phyloP scores from a whole-genome alignment of 2,888 invertebrate species.

The Eurytoma californica region DNA sequence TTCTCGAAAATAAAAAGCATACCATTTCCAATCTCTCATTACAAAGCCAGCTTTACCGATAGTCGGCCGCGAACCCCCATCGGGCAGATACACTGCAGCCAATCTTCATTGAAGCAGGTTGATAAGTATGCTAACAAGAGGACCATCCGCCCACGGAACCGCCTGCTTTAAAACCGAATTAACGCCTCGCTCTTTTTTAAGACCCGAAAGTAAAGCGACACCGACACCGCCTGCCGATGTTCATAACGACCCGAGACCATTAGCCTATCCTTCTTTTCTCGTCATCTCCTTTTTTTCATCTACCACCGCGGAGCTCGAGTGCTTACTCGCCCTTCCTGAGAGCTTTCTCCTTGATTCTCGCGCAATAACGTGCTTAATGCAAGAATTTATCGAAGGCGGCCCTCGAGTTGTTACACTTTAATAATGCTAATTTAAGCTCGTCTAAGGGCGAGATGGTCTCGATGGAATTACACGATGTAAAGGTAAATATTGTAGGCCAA shows the following conservation, averaged over 20 bases:
- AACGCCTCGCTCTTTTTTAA: conserved; percentile 65
- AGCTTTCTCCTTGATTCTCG: conserved; percentile 16
- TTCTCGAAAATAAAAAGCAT: too few relatives aligned
- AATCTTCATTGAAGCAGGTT: conserved; percentile 69
- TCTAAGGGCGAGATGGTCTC: too few relatives aligned
- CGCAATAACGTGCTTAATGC: conserved; percentile 20
- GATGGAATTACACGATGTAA: too few relatives aligned
- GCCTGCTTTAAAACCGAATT: conserved; percentile 66
- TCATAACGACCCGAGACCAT: conserved; percentile 68
- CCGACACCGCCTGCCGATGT: conserved; percentile 68
- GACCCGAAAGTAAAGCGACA: conserved; percentile 59
- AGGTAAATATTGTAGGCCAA: too few relatives aligned
- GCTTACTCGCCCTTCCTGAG: conserved; percentile 17
- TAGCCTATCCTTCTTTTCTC: conserved; percentile 58
- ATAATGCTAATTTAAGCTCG: too few relatives aligned
- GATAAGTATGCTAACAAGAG: conserved; percentile 75
- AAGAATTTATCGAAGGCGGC: conserved; percentile 11
- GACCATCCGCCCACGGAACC: conserved; percentile 59
- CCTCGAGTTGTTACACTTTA: neutral
- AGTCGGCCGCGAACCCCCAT: neutral
- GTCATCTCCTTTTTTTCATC: conserved; percentile 7
- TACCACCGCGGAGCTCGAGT: conserved; percentile 1
- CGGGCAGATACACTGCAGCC: conserved; percentile 56
- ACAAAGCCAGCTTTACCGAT: neutral
- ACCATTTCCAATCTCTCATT: too few relatives aligned